These are phyloP conservation scores for Chloroceryle aenea DNA, from an alignment of 2,113 vertebrate genomes.

Conservation along the genomic window DNA sequence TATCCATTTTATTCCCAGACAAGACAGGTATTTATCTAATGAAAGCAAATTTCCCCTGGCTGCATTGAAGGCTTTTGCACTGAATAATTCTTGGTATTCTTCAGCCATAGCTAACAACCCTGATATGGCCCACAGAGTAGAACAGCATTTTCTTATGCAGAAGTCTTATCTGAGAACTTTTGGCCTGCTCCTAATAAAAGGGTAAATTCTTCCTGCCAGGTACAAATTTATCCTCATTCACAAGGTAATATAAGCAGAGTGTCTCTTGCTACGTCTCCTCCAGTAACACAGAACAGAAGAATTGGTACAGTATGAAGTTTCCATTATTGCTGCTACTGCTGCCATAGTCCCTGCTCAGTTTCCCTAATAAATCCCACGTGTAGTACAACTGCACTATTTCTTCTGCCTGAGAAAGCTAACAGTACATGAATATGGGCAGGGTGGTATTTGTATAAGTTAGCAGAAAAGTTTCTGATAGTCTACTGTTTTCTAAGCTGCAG, in stretches of 20 bases:
- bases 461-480: neutral
- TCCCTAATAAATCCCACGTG: neutral
- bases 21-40: neutral
- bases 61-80: neutral
- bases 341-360: neutral
- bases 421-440: neutral
- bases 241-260: neutral
- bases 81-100: neutral
- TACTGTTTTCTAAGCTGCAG: neutral
- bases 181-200: neutral
- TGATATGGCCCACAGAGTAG: accelerated
- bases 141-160: neutral
- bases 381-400: neutral
- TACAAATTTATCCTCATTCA: neutral
- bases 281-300: neutral
- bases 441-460: neutral
- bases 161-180: neutral
- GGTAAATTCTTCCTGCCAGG: neutral
- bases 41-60: neutral
- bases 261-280: neutral
- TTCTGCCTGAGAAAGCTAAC: neutral
- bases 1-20: neutral
- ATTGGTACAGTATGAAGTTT: neutral
- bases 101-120: neutral
- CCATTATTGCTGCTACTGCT: neutral